Conservation (phyloP, 2,888 invertebrate genomes). For the Eutolmus rufibarbis region DNA sequence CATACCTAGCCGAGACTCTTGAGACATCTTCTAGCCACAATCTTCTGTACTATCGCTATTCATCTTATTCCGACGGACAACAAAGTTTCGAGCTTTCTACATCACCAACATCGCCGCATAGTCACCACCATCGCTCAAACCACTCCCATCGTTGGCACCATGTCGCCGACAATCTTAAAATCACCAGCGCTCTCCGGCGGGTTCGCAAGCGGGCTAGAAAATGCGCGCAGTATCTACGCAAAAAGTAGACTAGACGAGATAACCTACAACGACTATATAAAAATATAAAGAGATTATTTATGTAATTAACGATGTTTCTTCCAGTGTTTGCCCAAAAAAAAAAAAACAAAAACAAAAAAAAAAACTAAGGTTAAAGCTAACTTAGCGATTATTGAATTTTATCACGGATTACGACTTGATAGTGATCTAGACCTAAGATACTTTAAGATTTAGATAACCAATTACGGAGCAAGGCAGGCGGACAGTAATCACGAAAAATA, state of each 20-base stretch:
- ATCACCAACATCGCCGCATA: slow-evolving; percentile 47
- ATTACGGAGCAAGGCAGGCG: neutral
- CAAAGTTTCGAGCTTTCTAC: slow-evolving; percentile 51
- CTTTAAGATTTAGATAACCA: slow-evolving; percentile 3
- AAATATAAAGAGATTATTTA: slow-evolving; percentile 19
- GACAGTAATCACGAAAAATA: neutral
- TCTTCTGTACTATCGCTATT: slow-evolving; percentile 51
- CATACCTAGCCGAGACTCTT: slow-evolving; percentile 54
- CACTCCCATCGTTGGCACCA: slow-evolving; percentile 53
- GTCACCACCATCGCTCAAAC: slow-evolving; percentile 48
- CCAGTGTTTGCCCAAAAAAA: slow-evolving; percentile 37
- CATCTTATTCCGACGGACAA: slow-evolving; percentile 50
- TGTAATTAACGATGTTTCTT: slow-evolving; percentile 37
- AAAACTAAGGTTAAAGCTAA: slow-evolving; percentile 19
- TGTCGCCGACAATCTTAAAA: slow-evolving; percentile 54
- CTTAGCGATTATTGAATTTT: slow-evolving; percentile 36
- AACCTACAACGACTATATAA: slow-evolving; percentile 28
- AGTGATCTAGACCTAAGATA: slow-evolving; percentile 30
- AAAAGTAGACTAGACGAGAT: slow-evolving; percentile 55
- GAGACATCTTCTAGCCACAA: slow-evolving; percentile 58
- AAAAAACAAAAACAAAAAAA: neutral
- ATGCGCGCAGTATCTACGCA: slow-evolving; percentile 61
- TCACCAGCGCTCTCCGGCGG: slow-evolving; percentile 46
- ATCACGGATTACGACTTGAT: slow-evolving; percentile 40
- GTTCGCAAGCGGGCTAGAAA: slow-evolving; percentile 62